phyloP scores from a whole-genome alignment of 2,888 invertebrate genomes.

The Lucinisca nassula region DNA sequence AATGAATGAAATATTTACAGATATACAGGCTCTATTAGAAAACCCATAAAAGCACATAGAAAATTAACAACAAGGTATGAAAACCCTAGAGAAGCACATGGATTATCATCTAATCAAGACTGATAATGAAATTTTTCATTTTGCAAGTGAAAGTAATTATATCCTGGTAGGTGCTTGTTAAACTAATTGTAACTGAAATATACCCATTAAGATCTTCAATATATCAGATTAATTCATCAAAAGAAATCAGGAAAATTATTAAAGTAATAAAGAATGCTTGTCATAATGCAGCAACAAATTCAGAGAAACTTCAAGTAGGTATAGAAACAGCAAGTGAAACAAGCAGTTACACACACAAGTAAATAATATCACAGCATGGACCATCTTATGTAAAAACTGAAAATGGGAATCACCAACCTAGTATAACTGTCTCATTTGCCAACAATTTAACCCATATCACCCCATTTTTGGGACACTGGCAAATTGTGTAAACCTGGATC shows the following conservation, averaged over 20 bases:
- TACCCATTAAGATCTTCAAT: not conserved
- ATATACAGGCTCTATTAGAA: not conserved
- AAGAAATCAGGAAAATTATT: not conserved
- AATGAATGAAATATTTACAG: not conserved
- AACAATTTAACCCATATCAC: no score
- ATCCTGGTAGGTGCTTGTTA: slow-evolving; percentile 4
- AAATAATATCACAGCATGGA: no score
- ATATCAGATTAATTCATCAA: not conserved
- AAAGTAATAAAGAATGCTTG: not conserved
- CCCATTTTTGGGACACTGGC: no score
- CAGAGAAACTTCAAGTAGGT: not conserved
- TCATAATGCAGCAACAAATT: not conserved
- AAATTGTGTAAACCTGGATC: not conserved
- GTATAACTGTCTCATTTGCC: no score
- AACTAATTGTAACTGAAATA: slow-evolving; percentile 2
- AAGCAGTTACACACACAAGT: no score
- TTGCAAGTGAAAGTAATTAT: not conserved
- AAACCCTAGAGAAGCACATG: not conserved
- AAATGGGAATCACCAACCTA: no score
- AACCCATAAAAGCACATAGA: not conserved
- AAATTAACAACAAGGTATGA: not conserved
- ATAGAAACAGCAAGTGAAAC: no score
- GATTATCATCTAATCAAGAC: not conserved
- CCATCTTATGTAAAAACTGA: no score
- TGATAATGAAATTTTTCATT: not conserved